A percentile compares a stretch with the other conserved stretches of the same genome.
Conservation (phyloP, 2,797 vertebrate genomes). For the Paramormyrops hopkinsi region DNA sequence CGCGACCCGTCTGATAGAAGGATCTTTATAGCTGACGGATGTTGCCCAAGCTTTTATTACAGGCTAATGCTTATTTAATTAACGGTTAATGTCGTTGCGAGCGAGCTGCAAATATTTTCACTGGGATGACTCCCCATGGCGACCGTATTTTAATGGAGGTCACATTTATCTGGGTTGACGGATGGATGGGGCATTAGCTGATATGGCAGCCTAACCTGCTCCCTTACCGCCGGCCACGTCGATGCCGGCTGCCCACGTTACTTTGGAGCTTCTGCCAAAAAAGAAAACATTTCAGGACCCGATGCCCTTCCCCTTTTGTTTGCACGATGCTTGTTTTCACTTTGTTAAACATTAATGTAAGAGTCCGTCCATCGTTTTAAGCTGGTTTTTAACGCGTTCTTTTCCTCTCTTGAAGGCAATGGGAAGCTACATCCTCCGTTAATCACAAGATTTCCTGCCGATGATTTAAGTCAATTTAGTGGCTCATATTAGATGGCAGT, state of each 20-base stretch:
- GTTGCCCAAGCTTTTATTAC: neutral
- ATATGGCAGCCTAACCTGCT: neutral
- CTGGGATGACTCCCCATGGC: neutral
- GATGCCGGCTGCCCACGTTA: neutral
- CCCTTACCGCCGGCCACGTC: neutral
- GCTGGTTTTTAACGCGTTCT: neutral
- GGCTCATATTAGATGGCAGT: neutral
- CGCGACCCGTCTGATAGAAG: neutral
- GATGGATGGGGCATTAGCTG: neutral
- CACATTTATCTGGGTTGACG: neutral
- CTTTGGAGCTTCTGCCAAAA: neutral
- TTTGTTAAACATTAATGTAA: neutral
- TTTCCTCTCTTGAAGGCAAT: neutral
- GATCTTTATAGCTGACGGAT: neutral
- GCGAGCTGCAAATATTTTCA: neutral
- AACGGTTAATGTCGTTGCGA: neutral
- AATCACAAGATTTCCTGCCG: neutral
- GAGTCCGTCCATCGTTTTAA: neutral
- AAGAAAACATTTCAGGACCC: neutral
- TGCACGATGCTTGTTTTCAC: neutral
- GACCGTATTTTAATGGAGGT: neutral
- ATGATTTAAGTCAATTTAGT: neutral
- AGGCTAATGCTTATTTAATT: constrained; percentile 1
- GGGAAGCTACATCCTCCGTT: neutral
- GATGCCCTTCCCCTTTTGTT: neutral